phyloP scores from a whole-genome alignment of 2,888 invertebrate species.

The Megamerina dolium region DNA sequence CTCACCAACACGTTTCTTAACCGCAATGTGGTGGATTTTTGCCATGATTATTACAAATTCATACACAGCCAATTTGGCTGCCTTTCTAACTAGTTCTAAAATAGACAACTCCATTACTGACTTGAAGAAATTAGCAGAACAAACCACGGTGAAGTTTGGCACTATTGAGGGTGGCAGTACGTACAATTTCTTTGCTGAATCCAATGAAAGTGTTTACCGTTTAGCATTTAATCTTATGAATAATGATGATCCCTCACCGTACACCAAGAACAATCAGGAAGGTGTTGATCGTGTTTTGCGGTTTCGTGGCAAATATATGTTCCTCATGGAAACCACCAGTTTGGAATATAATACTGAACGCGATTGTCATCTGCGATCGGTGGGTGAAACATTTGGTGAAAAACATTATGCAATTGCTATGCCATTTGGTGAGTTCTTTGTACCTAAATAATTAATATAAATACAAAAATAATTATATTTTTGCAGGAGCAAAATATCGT shows the following conservation, averaged over 20 bases:
- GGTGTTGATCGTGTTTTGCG: constrained; percentile 75
- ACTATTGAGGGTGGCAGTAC: constrained; percentile 83
- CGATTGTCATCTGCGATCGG: constrained; percentile 71
- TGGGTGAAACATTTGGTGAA: constrained; percentile 75
- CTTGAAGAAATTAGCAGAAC: constrained; percentile 84
- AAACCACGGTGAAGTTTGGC: constrained; percentile 91
- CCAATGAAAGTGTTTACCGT: constrained; percentile 78
- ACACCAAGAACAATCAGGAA: constrained; percentile 69
- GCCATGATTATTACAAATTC: constrained; percentile 75
- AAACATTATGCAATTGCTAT: constrained; percentile 94
- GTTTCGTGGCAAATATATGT: constrained; percentile 76
- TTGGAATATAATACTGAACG: constrained; percentile 84
- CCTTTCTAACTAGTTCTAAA: constrained; percentile 82
- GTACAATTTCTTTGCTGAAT: constrained; percentile 78
- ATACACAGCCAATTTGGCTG: constrained; percentile 91
- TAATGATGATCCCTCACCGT: constrained; percentile 71
- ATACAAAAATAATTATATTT: no score
- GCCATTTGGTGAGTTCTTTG: constrained; percentile 68
- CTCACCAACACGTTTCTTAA: constrained; percentile 69
- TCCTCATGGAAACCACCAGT: constrained; percentile 92
- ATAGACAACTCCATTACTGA: constrained; percentile 84
- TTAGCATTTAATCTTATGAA: constrained; percentile 88
- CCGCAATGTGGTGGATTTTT: constrained; percentile 78
- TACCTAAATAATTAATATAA: no score
- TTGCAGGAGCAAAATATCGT: constrained; percentile 57